Evolutionary conservation across 2,797 vertebrate genomes (phyloP), one percentile per base, ranked within the genome.

Genomic region (Rhadinocentrus ornatus): DNA sequence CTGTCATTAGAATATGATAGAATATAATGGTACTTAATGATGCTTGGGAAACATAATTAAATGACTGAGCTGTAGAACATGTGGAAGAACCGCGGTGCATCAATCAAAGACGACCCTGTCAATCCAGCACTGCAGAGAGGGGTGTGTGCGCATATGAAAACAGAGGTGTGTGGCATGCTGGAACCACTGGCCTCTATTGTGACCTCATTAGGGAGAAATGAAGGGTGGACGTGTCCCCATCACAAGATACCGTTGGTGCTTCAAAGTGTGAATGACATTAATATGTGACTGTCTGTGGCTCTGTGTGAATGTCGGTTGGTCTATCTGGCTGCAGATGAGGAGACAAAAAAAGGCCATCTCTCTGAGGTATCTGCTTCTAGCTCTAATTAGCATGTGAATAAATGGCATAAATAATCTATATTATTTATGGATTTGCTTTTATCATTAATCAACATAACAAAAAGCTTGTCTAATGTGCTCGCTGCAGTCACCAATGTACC

Each of bases 21-120:
- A 95, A 95, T 96, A 95, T 97, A 98, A 98, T 97, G 95, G 95
- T 94, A 98, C 95, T 96, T 97, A 98, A 99, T 99, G 97, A 97
- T 95, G 97, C 97, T 94, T 97, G 92, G 89, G 89, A 94, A 94
- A 94, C 91, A 87, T 93, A 94, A 95, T 95, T 94, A 95, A 94
- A 94, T 91, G 91, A 94, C 80, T 92, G 93, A 92, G 94, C 93
- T 93, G 92, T 92, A 92, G 92, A 95, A 93, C 93, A 93, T 93
- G 91, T 91, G 82, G 91, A 93, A 63, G 86, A 88, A 73, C 89
- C 77, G 75, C 77, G 84, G 80, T 73, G 91, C 94, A 95, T 95
- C 94, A 94, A 94, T 95, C 94, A 95, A 91, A 90, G 87, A 71
- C 85, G 86, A 93, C 93, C 91, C 90, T 85, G 90, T 92, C 91